These are phyloP conservation scores for Trachemys scripta DNA, from an alignment of 2,113 vertebrate genomes.

Conservation along the genomic window DNA sequence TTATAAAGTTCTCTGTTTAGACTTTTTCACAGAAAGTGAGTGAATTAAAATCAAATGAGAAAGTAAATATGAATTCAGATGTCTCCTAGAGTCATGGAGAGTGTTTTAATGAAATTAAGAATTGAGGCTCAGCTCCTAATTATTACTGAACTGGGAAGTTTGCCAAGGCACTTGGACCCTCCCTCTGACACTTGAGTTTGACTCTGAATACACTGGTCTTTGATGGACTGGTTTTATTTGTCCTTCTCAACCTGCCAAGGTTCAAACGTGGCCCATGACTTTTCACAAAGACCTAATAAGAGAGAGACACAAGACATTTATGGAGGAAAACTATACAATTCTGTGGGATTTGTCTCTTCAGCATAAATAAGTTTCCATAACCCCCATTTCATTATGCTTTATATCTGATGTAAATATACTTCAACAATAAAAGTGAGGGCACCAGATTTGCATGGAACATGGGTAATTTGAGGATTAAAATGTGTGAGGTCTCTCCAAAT, in stretches of 20 bases:
- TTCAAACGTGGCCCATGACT: neutral
- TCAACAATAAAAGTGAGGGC: neutral
- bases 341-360: neutral
- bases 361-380: neutral
- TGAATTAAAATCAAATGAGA: constrained; percentile 23
- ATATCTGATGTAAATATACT: neutral
- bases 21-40: constrained; percentile 9
- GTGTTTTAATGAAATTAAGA: constrained; percentile 39
- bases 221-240: neutral
- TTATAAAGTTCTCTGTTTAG: neutral
- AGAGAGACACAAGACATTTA: neutral
- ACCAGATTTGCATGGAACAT: neutral
- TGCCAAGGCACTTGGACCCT: neutral
- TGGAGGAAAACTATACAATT: too few relatives aligned
- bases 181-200: too few relatives aligned
- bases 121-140: constrained; percentile 51
- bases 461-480: neutral
- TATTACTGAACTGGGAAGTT: constrained; percentile 14
- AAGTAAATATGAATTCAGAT: constrained; percentile 6
- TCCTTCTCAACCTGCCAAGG: neutral
- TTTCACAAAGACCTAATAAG: constrained; percentile 20
- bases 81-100: constrained; percentile 25
- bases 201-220: neutral
- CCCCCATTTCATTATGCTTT: neutral
- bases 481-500: neutral